Conservation (phyloP, 2,797 vertebrate species). For the Sardinella longiceps region DNA sequence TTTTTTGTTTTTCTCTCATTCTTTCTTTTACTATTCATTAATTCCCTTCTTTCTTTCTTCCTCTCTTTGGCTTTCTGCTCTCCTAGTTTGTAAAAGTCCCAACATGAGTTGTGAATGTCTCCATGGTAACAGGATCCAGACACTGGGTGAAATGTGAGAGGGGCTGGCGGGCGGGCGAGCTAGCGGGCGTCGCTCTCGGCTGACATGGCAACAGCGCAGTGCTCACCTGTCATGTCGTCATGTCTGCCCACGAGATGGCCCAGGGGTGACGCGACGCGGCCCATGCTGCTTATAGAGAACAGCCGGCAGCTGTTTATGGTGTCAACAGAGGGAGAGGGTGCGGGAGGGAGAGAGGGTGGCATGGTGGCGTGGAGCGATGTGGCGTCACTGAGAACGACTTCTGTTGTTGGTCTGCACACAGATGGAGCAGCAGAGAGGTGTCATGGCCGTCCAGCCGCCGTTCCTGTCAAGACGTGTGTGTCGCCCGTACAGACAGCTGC, state of each 20-base stretch:
- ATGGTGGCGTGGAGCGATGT: neutral
- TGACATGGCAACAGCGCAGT: neutral
- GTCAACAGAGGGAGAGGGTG: neutral
- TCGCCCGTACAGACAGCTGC: conserved; percentile 35
- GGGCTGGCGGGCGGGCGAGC: neutral
- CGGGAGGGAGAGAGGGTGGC: neutral
- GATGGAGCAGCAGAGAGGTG: conserved; percentile 58
- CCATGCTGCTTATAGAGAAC: neutral
- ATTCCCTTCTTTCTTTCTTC: neutral
- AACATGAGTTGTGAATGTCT: conserved; percentile 32
- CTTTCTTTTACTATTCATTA: neutral
- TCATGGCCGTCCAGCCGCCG: conserved; percentile 35
- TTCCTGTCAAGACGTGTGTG: conserved; percentile 53
- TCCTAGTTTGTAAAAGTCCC: neutral
- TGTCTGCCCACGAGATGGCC: conserved; percentile 8
- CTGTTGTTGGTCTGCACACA: conserved; percentile 71
- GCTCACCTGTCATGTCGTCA: neutral
- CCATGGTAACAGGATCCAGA: conserved; percentile 67
- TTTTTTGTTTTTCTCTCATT: neutral
- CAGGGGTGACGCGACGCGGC: neutral
- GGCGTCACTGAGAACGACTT: neutral
- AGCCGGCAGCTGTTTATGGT: conserved; percentile 11
- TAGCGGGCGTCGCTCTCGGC: neutral
- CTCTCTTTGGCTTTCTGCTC: neutral
- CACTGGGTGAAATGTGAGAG: conserved; percentile 8